Evolutionary conservation across 1,140 invertebrate genomes (phyloP), one percentile per base, ranked within the genome.

Genomic region (Drosophila nikananu): DNA sequence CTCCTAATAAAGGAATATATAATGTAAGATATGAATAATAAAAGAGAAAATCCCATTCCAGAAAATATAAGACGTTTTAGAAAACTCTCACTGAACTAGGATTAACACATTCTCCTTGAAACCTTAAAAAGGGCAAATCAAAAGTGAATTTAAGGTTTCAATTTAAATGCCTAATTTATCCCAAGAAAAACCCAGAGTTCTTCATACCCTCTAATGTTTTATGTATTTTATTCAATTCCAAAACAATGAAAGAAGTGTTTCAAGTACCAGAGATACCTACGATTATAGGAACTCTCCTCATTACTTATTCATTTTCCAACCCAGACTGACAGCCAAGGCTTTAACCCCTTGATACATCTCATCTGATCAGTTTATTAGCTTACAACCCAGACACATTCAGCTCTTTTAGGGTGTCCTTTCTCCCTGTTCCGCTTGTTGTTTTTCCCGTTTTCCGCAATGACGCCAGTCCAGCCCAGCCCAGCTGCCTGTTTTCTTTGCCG

Each of bases 301-400:
- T 58, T 32, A 39, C 21, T 12, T 55, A 6, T 55, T 44, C 2
- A 15, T 37, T 46, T 44, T 15, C 17, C 25, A 55, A 17, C 42
- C 64, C 19, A 32, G 3, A 25, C 48, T 6, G 7, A 3, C 3
- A 32, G 7, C 17, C 19, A 32, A 12, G 17, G 39, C 32, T 35
- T 35, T 10, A 67, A 6, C 61, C 41, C 32, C 41, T 67, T 48
- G 62, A 30, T 25, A 41, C 42, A 17, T 21, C 30, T 60, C n/a
- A 25, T 65, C 51, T 73, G 57, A 84, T 77, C 70, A 73, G 66
- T 48, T 81, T 81, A 84, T 84, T 77, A 68, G 51, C 57, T 64
- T 64, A 30, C 2, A 46, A 27, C 62, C 49, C 75, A 57, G 8
- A 42, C 35, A 59, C 10, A 48, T 17, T 23, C 12, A 63, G 23